These are phyloP conservation scores for Autographa pulchrina DNA, from an alignment of 2,888 invertebrate species.

Conservation along the genomic window DNA sequence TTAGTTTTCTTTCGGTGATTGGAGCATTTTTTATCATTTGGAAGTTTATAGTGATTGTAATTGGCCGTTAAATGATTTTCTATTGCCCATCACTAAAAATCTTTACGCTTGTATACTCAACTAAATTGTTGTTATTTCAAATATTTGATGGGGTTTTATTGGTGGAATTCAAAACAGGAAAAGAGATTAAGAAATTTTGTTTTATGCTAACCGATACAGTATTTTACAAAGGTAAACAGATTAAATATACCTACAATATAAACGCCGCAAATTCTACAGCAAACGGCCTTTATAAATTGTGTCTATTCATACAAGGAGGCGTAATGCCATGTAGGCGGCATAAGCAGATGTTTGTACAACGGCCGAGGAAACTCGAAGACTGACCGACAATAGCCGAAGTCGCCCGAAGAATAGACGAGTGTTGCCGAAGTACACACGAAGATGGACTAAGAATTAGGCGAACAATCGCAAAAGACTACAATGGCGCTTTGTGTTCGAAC, in stretches of 20 bases:
- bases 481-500: slow-evolving; percentile 76
- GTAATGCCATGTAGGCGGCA: slow-evolving; percentile 53
- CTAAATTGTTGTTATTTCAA: slow-evolving; percentile 22
- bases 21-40: slow-evolving; percentile 52
- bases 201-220: too few species aligned
- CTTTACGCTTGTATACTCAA: slow-evolving; percentile 18
- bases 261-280: slow-evolving; percentile 42
- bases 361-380: slow-evolving; percentile 56
- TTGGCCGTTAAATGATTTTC: slow-evolving; percentile 42
- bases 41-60: slow-evolving; percentile 54
- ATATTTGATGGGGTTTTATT: slow-evolving; percentile 23
- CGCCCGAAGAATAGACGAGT: slow-evolving; percentile 72
- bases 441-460: slow-evolving; percentile 20
- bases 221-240: slow-evolving; percentile 25
- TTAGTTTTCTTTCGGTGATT: slow-evolving; percentile 44
- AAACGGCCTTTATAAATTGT: slow-evolving; percentile 46
- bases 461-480: slow-evolving; percentile 67
- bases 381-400: slow-evolving; percentile 52
- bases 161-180: not conserved
- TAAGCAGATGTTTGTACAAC: slow-evolving; percentile 82
- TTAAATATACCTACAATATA: slow-evolving; percentile 31
- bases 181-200: not conserved
- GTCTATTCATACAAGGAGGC: slow-evolving; percentile 63
- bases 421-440: slow-evolving; percentile 71
- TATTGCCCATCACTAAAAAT: slow-evolving; percentile 36